These are phyloP conservation scores for Diaperis boleti DNA, from an alignment of 2,888 invertebrate species.

Conservation along the genomic window DNA sequence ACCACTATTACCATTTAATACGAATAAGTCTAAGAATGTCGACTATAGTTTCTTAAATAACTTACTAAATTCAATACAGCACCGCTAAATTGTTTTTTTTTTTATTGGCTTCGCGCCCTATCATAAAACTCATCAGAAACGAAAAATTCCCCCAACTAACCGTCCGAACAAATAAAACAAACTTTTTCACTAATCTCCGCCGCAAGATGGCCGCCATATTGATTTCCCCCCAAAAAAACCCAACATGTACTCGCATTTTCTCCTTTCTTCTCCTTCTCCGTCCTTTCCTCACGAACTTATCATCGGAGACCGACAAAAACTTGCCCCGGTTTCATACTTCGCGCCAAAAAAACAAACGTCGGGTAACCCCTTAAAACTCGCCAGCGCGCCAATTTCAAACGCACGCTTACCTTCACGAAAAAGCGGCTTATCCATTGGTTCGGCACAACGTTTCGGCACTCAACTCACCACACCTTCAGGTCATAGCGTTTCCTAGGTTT, in stretches of 20 bases:
- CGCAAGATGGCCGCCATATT: conserved; percentile 26
- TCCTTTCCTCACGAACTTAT: background rate
- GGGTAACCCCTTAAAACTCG: conserved; percentile 1
- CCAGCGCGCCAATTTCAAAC: background rate
- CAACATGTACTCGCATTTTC: conserved; percentile 16
- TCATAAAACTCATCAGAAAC: too few relatives aligned
- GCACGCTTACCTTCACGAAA: conserved; percentile 3
- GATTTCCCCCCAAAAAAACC: conserved; percentile 11
- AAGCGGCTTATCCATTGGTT: conserved; percentile 23
- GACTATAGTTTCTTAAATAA: too few relatives aligned
- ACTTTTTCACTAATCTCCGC: conserved; percentile 16
- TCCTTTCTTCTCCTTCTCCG: background rate
- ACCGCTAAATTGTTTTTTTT: too few relatives aligned
- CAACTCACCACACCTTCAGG: conserved; percentile 19
- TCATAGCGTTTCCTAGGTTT: conserved; percentile 1
- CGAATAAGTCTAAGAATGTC: too few relatives aligned
- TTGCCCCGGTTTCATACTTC: too few relatives aligned
- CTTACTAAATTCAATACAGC: too few relatives aligned
- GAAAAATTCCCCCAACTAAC: too few relatives aligned
- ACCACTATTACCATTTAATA: too few relatives aligned
- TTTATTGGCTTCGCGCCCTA: too few relatives aligned
- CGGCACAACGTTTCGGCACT: conserved; percentile 21
- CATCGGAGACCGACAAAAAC: background rate
- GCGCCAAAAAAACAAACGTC: conserved; percentile 1
- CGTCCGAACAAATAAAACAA: too few relatives aligned